A percentile compares a stretch with the other conserved stretches of the same genome.
These are phyloP conservation scores for Phoeniculus purpureus DNA, from an alignment of 2,797 vertebrate genomes.

Conservation along the genomic window DNA sequence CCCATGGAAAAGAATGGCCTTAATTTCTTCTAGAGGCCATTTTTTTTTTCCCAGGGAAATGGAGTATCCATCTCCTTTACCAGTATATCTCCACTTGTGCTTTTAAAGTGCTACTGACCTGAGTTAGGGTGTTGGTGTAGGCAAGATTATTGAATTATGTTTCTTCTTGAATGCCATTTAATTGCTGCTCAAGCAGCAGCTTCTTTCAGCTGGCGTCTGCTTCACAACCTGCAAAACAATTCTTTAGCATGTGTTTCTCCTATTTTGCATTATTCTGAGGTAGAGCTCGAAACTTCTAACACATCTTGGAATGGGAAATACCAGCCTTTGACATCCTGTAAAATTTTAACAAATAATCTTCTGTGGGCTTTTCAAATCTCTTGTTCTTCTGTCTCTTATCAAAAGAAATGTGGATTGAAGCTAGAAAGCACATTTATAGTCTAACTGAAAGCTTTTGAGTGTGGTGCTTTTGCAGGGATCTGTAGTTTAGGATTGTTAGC, in stretches of 20 bases:
- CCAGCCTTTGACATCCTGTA: neutral
- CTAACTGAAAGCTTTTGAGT: neutral
- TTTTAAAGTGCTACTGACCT: neutral
- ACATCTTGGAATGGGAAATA: neutral
- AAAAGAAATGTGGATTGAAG: neutral
- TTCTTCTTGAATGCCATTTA: neutral
- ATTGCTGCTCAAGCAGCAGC: neutral
- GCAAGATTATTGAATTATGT: neutral
- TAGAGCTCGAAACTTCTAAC: neutral
- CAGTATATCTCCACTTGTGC: neutral
- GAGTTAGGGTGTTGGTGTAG: neutral
- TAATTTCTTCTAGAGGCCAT: neutral
- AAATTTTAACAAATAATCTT: neutral
- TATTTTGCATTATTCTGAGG: neutral
- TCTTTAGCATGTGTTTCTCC: neutral
- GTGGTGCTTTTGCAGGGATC: neutral
- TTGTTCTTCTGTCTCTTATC: neutral
- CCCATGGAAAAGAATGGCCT: neutral
- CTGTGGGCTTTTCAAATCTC: neutral
- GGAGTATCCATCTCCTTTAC: neutral
- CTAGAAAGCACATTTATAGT: neutral
- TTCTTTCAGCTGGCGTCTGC: neutral
- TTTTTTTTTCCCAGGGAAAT: neutral
- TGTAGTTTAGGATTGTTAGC: slow-evolving; percentile 12
- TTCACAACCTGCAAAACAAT: neutral